Base-by-base conservation (phyloP, 2,888 invertebrate genomes). In the Schizaphis graminum region DNA sequence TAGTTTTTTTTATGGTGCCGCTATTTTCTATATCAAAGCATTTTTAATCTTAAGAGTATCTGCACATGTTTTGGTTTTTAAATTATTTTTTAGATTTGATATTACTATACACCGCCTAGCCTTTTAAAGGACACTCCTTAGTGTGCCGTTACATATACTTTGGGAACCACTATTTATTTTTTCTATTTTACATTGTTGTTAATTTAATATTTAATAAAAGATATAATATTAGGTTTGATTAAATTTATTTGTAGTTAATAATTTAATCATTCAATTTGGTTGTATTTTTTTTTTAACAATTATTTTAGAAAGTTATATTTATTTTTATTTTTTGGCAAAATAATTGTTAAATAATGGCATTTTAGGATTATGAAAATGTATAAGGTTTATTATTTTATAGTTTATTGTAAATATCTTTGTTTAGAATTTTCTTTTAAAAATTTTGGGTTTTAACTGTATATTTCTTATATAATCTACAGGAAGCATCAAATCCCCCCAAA, bases 401-500 rank as follows among this genome's bases (percentile, higher is more conserved):
- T 56, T n/a, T 24, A 41, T 41, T 53, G 16, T 28, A 28, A 86
- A 86, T 35, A 88, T 28, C 47, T 89, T 61, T n/a, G 3, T 47
- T 47, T n/a, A 61, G 44, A 90, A 61, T 61, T 67, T 89, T 44
- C 7, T 89, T 57, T 89, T 28, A 7, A 1, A 35, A 1, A 67
- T n/a, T 67, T 24, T n/a, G 21, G 26, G 4, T n/a, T 89, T 57
- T 92, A 49, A 92, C 16, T 53, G 41, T 35, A 87, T 53, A 26
- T 61, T 88, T 41, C 94, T 93, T 86, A n/a, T 67, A 10, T 89
- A 53, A 94, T 94, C 95, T 95, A 11, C 96, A 98, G 98, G 98
- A 98, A 96, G 98, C 98, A 95, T 98, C 98, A 96, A 98, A 98
- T 96, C 98, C 98, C 95, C 97, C 97, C 93, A 98, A 98, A 96